Evolutionary conservation across 2,888 invertebrate species (phyloP), one percentile per base, ranked within the genome.

Genomic region (Yponomeuta plumbellus): DNA sequence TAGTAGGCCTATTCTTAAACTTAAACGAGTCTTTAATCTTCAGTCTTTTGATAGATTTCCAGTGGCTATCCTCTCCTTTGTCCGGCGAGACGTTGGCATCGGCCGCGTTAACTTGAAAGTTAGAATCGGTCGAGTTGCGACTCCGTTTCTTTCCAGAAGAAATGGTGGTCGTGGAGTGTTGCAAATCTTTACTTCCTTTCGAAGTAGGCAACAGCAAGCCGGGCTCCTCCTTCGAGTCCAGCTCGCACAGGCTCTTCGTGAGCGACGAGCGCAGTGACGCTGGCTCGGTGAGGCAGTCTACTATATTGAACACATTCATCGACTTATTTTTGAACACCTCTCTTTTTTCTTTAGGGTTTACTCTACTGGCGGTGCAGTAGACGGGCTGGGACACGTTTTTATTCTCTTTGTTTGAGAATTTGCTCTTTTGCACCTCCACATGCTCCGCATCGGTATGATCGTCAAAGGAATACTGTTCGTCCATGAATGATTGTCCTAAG

Each of bases 11-110:
- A 69, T 86, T 91, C 73, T 92, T 92, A 71, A 92, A 91, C 71
- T 91, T 89, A 73, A 92, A 92, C 0, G 92, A 92, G 73, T 92
- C 91, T 72, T 91, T 92, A 68, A 92, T 91, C 78, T 92, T 92
- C 63, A 92, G 75, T 70, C 90, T 81, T 76, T 92, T 92, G 34
- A 92, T 91, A 1, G 92, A 90, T 73, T 91, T 92, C 91, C 91
- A 91, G 71, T 89, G 82, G 66, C 86, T 88, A 40, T 91, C 91
- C 73, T 91, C 91, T 52, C 85, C 80, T 76, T 91, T 91, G 68
- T 90, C 90, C 2, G 88, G 87, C 8, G 88, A 89, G 52, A 81
- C 74, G 72, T 86, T 85, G 11, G 81, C 81, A 70, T 88, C 86
- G 34, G 86, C 75, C n/a, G 78, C 72, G 71, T 85, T 88, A 13